Evolutionary conservation across 64 coral and sea anemone species (phyloP).

Genomic region (Anthopleura sola): DNA sequence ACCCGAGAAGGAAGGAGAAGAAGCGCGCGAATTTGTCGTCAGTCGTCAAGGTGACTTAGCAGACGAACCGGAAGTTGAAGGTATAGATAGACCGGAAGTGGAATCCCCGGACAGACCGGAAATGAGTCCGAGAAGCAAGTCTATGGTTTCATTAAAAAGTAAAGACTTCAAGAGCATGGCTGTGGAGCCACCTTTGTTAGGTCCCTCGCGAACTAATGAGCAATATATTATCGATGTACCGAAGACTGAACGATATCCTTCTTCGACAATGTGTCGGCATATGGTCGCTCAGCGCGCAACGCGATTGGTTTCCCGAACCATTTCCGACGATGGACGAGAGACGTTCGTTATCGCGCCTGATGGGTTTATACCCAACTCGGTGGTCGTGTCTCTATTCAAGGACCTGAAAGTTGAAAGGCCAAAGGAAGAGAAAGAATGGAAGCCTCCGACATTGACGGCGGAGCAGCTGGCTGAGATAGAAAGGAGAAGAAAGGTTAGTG

Average conservation of each 20-base stretch:
- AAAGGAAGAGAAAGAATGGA: constrained; percentile 48
- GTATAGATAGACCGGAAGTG: not conserved
- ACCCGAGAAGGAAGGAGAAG: not conserved
- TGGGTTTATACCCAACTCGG: constrained; percentile 95
- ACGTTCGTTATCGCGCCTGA: constrained; percentile 85
- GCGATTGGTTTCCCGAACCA: constrained; percentile 34
- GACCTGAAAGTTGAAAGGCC: constrained; percentile 39
- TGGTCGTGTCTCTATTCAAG: constrained; percentile 89
- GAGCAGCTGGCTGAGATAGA: constrained; percentile 84
- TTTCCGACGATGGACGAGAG: constrained; percentile 42
- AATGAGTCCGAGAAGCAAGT: not conserved
- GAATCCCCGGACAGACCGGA: not conserved
- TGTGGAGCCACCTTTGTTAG: constrained; percentile 58
- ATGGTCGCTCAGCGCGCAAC: constrained; percentile 54
- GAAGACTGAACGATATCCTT: constrained; percentile 66
- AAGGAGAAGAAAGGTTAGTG: constrained; percentile 73
- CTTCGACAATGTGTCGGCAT: constrained; percentile 56
- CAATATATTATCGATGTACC: constrained; percentile 70
- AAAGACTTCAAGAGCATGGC: not conserved
- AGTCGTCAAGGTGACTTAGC: constrained; percentile 10
- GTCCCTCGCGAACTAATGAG: constrained; percentile 15
- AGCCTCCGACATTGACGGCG: constrained; percentile 60
- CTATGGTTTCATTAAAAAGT: not conserved
- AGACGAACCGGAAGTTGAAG: constrained; percentile 8
- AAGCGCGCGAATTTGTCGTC: not conserved